Evolutionary conservation across 2,797 vertebrate genomes (phyloP), one percentile per base, ranked within the genome.

Genomic region (Hippocampus kuda): DNA sequence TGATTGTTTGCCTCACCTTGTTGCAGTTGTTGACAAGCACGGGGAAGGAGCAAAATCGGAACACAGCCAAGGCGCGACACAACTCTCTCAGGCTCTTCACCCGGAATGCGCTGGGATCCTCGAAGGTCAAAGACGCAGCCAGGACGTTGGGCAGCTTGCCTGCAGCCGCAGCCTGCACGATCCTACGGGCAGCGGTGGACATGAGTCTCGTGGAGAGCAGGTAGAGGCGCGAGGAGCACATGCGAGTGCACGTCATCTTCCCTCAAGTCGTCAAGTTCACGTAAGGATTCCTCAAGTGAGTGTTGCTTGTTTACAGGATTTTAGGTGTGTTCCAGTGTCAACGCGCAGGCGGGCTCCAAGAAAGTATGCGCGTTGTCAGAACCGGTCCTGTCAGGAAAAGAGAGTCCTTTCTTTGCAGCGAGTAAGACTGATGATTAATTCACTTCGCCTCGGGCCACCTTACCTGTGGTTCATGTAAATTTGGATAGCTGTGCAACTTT

Each of bases 31-130:
- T 91, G 41, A 95, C 90, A 79, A 95, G 77, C 10, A 82, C 46
- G 1, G 94, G 92, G 70, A 91, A 89, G 22, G 93, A 94, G 70
- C 94, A 97, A 42, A 95, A 79, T 26, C 68, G 77, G 42, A 95
- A 92, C 71, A 96, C 82, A 0, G 89, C 79, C 75, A 94, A 81
- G 0, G 92, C 92, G 13, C 94, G 86, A 0, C 88, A 61, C 66
- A 97, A 83, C 77, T 97, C 94, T 22, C 87, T 75, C 0, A 77
- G 72, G n/a, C 88, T 88, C 86, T 94, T 95, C 53, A 89, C 89
- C 64, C 78, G 87, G 79, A 95, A 94, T 5, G 91, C 93, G 0
- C 77, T 79, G 2, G 93, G 89, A 51, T 95, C 92, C 41, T 91
- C 85, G 62, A 96, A 94, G 59, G 66, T 70, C 76, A 94, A 78